Evolutionary conservation across 2,888 invertebrate genomes (phyloP).

Genomic region (Caenorhabditis panamensis): DNA sequence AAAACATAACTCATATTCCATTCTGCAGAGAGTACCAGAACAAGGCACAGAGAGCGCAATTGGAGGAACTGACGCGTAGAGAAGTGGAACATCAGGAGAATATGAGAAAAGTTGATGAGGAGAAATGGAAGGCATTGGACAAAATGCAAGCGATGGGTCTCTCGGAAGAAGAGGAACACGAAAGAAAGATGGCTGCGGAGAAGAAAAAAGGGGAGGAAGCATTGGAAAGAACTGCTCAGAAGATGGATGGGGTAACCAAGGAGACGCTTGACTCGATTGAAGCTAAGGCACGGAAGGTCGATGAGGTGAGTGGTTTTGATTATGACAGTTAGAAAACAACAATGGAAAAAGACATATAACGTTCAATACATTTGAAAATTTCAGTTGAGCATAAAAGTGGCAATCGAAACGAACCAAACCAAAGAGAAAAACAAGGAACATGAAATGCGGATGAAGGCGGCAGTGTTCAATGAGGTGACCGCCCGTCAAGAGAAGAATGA

Average conservation of each 20-base stretch:
- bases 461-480: not conserved
- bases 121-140: not conserved
- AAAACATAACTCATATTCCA: not conserved
- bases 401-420: not conserved
- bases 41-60: not conserved
- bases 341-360: too few species aligned
- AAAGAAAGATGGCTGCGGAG: not conserved
- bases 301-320: not conserved
- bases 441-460: not conserved
- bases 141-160: not conserved
- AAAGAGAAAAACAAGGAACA: slow-evolving; percentile 2
- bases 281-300: not conserved
- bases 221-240: not conserved
- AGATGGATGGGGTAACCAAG: not conserved
- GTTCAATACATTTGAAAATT: too few species aligned
- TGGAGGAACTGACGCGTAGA: not conserved
- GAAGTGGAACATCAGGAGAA: not conserved
- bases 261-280: not conserved
- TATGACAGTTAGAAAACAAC: too few species aligned
- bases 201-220: not conserved
- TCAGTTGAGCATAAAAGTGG: not conserved
- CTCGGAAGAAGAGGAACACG: not conserved
- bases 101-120: not conserved
- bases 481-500: not conserved
- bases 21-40: not conserved